phyloP scores from a whole-genome alignment of 2,888 invertebrate genomes.

The Eumacrocentrus americanus region DNA sequence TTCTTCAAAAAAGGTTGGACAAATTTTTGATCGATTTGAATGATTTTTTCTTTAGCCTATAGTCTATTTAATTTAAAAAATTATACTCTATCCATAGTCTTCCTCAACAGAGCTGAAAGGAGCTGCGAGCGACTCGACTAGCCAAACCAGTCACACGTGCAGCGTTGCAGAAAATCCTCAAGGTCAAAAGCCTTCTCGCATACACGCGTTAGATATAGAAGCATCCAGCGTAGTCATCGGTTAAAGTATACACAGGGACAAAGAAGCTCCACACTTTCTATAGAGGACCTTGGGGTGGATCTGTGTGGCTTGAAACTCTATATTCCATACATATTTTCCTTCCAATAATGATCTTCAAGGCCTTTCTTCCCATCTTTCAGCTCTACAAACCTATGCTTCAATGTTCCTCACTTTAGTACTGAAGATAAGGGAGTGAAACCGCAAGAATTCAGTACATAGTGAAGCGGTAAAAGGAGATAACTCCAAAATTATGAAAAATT shows the following conservation, averaged over 20 bases:
- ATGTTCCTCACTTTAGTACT: too few relatives aligned
- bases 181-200: conserved; percentile 17
- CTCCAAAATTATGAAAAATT: too few relatives aligned
- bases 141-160: conserved; percentile 16
- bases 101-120: too few relatives aligned
- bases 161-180: conserved; percentile 20
- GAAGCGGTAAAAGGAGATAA: too few relatives aligned
- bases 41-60: too few relatives aligned
- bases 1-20: too few relatives aligned
- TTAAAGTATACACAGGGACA: conserved; percentile 7
- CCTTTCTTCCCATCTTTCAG: background rate
- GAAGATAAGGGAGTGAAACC: too few relatives aligned
- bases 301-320: background rate
- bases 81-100: too few relatives aligned
- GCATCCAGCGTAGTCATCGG: background rate
- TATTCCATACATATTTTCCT: conserved; percentile 15
- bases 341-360: conserved; percentile 21
- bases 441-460: too few relatives aligned
- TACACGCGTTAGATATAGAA: background rate
- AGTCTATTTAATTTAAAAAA: too few relatives aligned
- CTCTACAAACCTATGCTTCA: background rate
- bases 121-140: background rate
- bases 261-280: conserved; percentile 9
- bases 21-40: too few relatives aligned
- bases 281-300: conserved; percentile 15